These are phyloP conservation scores for Linnaemya tessellans DNA, from an alignment of 2,888 invertebrate species.

Conservation along the genomic window DNA sequence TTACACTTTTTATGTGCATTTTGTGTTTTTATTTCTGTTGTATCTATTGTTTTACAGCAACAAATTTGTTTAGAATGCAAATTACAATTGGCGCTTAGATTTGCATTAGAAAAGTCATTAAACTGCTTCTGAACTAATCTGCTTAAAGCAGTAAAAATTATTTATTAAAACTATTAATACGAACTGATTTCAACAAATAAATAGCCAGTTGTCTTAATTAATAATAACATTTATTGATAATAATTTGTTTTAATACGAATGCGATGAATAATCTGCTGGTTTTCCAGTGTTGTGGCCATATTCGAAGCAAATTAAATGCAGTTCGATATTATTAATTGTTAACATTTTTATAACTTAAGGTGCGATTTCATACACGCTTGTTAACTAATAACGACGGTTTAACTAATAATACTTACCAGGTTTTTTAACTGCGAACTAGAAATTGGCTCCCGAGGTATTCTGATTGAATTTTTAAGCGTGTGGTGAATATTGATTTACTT, in stretches of 20 bases:
- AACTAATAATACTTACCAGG: too few relatives aligned
- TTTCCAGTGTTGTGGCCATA: neutral
- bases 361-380: too few relatives aligned
- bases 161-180: conserved; percentile 25
- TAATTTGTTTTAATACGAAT: neutral
- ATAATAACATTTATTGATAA: conserved; percentile 17
- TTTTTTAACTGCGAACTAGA: too few relatives aligned
- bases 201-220: neutral
- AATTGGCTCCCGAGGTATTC: too few relatives aligned
- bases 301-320: too few relatives aligned
- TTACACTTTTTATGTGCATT: conserved; percentile 11
- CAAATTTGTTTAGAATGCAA: conserved; percentile 58
- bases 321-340: too few relatives aligned
- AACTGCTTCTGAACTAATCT: conserved; percentile 13
- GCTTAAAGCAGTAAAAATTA: conserved; percentile 3
- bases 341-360: too few relatives aligned
- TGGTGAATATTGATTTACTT: too few relatives aligned
- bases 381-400: too few relatives aligned
- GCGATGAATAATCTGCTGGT: neutral
- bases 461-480: too few relatives aligned
- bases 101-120: conserved; percentile 49
- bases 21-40: conserved; percentile 16
- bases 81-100: conserved; percentile 60
- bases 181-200: conserved; percentile 11
- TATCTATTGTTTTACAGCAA: conserved; percentile 18